These are phyloP conservation scores for Scophthalmus maximus DNA, from an alignment of 2,113 vertebrate genomes.

Conservation along the genomic window DNA sequence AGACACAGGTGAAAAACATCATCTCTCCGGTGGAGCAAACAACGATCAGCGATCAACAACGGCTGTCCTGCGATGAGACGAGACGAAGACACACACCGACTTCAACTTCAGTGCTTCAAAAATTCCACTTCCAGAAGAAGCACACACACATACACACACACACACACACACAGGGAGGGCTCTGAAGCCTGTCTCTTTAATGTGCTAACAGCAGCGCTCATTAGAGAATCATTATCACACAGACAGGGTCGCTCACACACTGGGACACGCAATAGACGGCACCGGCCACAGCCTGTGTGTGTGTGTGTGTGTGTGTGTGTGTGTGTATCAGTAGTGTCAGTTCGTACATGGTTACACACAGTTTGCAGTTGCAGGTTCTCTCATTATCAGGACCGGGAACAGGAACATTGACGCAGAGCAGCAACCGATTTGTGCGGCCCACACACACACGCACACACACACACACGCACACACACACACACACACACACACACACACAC, in stretches of 20 bases:
- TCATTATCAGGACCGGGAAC: constrained; percentile 57
- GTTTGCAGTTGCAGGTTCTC: constrained; percentile 51
- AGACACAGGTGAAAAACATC: neutral
- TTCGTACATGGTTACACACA: constrained; percentile 22
- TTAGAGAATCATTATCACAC: constrained; percentile 77
- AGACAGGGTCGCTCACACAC: constrained; percentile 60
- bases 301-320: constrained; percentile 21
- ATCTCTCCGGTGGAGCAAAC: neutral
- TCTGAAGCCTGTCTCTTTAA: constrained; percentile 79
- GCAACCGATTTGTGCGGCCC: neutral
- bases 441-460: neutral
- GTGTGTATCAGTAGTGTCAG: neutral
- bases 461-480: neutral
- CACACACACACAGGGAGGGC: constrained; percentile 37
- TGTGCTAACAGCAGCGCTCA: constrained; percentile 75
- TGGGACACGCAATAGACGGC: constrained; percentile 27
- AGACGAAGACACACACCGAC: constrained; percentile 29
- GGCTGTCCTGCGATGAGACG: constrained; percentile 24
- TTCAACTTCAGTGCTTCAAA: neutral
- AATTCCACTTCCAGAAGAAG: constrained; percentile 15
- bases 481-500: constrained; percentile 14
- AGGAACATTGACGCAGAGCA: constrained; percentile 35
- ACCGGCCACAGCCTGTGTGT: constrained; percentile 41
- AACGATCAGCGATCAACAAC: neutral
- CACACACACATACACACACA: constrained; percentile 38